Evolutionary conservation across 1,140 invertebrate species (phyloP), one percentile per base, ranked within the genome.

Genomic region (Atta colombica): DNA sequence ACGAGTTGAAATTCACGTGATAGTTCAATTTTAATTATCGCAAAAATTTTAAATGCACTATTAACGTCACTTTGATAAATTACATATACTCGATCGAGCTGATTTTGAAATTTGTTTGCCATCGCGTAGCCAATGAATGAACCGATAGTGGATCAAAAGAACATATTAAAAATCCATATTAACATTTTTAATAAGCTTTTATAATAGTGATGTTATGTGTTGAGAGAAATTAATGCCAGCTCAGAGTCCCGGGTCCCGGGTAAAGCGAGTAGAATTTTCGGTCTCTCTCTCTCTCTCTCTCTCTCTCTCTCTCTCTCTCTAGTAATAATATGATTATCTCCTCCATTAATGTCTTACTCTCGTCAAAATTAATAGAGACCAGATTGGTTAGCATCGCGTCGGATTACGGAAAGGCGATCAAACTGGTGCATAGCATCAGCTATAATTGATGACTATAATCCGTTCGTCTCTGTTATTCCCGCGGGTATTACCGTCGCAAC

Each of bases 401-500:
- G 55, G 21, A 84, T 84, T 84, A 84, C 21, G 80, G 49, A 45
- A 28, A 81, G 66, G 39, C 78, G 68, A 74, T 51, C 25, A 35
- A 84, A 45, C 74, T 55, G 68, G 55, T 61, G 69, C 18, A 35
- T 58, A 25, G 28, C 14, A 55, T 82, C 25, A 21, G 25, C 3
- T 35, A 75, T 84, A 84, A 84, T 84, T 84, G 69, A 84, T 75
- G 69, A 84, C 55, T 28, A 3, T 84, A 84, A 84, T 84, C 58
- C 58, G 53, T 61, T 39, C 31, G 51, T 81, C 49, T 60, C 78
- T 45, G 69, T 61, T 61, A 25, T 60, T 84, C 18, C 28, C 69
- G 39, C 3, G 39, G 39, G 69, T 35, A 74, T 75, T 84, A 75
- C 14, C 80, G 4, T 63, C 25, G 55, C 55, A 61, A 65, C 68